These are phyloP conservation scores for Kryphioiulus occultus DNA, from an alignment of 2,888 invertebrate genomes.

Conservation along the genomic window DNA sequence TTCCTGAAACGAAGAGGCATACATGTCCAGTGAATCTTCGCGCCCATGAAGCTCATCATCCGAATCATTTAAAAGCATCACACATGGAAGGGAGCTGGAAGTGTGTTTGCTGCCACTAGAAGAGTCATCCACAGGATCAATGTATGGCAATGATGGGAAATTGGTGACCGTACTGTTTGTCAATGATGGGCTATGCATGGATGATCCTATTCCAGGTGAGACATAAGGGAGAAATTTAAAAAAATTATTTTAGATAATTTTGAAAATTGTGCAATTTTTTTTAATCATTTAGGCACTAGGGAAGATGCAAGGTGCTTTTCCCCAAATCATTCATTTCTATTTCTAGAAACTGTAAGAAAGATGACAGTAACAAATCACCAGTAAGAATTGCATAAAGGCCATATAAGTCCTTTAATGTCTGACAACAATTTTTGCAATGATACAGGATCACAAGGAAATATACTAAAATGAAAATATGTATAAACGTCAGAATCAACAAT, in stretches of 20 bases:
- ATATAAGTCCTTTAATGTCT: no score
- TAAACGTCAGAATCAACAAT: not conserved
- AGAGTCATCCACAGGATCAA: slow-evolving; percentile 11
- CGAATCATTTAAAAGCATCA: slow-evolving; percentile 59
- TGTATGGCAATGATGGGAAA: not conserved
- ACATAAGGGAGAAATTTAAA: not conserved
- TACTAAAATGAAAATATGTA: no score
- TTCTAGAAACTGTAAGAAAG: not conserved
- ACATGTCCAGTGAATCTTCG: slow-evolving; percentile 70
- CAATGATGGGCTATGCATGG: not conserved
- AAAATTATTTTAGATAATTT: not conserved
- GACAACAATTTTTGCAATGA: no score
- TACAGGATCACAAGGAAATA: no score
- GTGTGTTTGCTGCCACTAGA: slow-evolving; percentile 41
- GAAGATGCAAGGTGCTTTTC: not conserved
- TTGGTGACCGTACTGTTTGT: slow-evolving; percentile 4
- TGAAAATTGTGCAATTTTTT: not conserved
- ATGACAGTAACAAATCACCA: no score
- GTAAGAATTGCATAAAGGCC: no score
- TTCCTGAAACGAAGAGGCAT: slow-evolving; percentile 65
- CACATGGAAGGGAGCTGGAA: slow-evolving; percentile 39
- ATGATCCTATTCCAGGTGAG: slow-evolving; percentile 33
- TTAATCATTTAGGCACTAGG: not conserved
- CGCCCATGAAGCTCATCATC: slow-evolving; percentile 64
- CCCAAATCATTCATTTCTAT: not conserved